These are phyloP conservation scores for Ellobium chinense DNA, from an alignment of 2,888 invertebrate genomes.

Conservation along the genomic window DNA sequence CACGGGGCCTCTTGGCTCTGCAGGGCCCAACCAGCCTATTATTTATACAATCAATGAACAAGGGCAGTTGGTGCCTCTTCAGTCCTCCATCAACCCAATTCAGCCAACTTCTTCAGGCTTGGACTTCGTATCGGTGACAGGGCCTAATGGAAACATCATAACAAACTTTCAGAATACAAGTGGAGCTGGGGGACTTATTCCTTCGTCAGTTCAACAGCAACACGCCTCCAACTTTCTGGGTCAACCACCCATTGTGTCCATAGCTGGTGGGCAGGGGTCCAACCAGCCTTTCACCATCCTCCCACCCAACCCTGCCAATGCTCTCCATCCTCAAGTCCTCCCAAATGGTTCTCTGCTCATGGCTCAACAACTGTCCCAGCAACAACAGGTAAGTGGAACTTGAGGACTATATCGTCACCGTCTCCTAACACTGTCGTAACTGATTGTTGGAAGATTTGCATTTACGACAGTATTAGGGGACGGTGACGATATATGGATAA, in stretches of 20 bases:
- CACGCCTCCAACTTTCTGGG: constrained; percentile 9
- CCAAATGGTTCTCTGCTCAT: constrained; percentile 12
- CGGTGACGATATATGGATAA: too few species aligned
- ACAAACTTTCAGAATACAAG: constrained; percentile 28
- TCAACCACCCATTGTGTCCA: constrained; percentile 36
- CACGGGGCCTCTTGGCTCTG: not conserved
- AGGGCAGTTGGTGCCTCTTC: constrained; percentile 42
- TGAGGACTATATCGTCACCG: too few species aligned
- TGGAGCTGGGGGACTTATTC: constrained; percentile 5
- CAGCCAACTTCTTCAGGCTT: constrained; percentile 14
- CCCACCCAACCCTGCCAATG: constrained; percentile 17
- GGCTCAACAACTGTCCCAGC: constrained; percentile 38
- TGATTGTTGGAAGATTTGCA: too few species aligned
- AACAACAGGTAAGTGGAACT: constrained; percentile 33
- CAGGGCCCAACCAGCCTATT: constrained; percentile 17
- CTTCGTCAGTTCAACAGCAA: constrained; percentile 23
- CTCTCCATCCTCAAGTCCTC: constrained; percentile 25
- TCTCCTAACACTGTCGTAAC: too few species aligned
- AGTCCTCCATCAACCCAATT: constrained; percentile 10
- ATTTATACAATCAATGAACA: constrained; percentile 44
- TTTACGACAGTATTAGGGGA: too few species aligned
- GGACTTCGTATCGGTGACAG: constrained; percentile 23
- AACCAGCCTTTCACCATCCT: constrained; percentile 29
- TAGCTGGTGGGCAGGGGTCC: constrained; percentile 22
- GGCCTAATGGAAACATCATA: not conserved